phyloP scores from a whole-genome alignment of 2,113 vertebrate species.

The Gopherus evgoodei region DNA sequence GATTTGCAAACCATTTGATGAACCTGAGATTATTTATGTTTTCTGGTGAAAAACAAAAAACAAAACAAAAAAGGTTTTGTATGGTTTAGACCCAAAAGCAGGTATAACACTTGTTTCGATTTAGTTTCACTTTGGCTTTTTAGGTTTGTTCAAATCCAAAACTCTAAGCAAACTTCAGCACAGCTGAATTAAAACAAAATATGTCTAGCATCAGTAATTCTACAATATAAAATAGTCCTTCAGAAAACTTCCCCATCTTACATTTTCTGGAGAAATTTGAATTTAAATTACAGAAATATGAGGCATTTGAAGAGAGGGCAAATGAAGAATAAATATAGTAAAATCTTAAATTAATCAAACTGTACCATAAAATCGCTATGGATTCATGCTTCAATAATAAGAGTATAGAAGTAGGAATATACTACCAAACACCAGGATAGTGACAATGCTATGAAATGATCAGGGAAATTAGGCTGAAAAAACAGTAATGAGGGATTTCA shows the following conservation, averaged over 20 bases:
- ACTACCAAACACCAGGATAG: too few relatives aligned
- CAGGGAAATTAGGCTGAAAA: too few relatives aligned
- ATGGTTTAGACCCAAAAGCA: conserved; percentile 19
- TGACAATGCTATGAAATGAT: too few relatives aligned
- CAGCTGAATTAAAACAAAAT: not conserved
- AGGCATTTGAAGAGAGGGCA: not conserved
- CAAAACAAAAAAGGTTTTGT: conserved; percentile 21
- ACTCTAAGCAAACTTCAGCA: conserved; percentile 14
- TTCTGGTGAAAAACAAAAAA: conserved; percentile 60
- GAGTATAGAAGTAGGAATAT: too few relatives aligned
- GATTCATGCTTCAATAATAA: too few relatives aligned
- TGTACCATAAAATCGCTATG: too few relatives aligned
- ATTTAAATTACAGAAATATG: not conserved
- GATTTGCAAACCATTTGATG: conserved; percentile 64
- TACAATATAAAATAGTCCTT: not conserved
- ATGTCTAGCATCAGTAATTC: not conserved
- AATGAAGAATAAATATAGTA: too few relatives aligned
- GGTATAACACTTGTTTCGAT: not conserved
- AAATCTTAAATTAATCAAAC: too few relatives aligned
- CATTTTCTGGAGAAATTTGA: not conserved
- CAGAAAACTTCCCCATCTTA: not conserved
- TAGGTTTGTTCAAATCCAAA: conserved; percentile 14
- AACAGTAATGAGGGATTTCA: too few relatives aligned
- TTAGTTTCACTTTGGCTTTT: conserved; percentile 33
- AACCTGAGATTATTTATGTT: conserved; percentile 58